Evolutionary conservation across 2,113 vertebrate species (phyloP), one percentile per base, ranked within the genome.

Genomic region (Symphodus melops): DNA sequence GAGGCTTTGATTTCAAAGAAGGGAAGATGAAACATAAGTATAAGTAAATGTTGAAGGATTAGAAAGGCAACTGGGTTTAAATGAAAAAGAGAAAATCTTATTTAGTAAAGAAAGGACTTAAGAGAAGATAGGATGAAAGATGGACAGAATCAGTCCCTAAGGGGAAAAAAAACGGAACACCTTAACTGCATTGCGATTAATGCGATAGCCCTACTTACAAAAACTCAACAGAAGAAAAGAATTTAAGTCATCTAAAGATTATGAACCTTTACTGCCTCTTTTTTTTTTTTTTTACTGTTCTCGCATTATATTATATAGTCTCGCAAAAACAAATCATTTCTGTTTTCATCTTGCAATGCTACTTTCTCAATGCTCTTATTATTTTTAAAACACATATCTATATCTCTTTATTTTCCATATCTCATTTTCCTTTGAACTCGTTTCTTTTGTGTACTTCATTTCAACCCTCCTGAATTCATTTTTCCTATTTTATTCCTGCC

Each of bases 91-190:
- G 12, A 55, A 23, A 53, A 2, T 4, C 82, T 44, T 23, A 28
- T 94, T 95, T 0, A 51, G 87, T 95, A 1, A 94, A 95, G 82
- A 94, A 95, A 10, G 39, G 39, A 10, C 2, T 11, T 5, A 41
- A 41, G 39, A 11, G 39, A 11, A 41, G 11, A 41, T 41, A 6
- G 39, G 39, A 39, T 20, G 25, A 3, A 49, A 8, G 23, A 33
- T 33, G 28, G 28, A 33, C 6, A 25, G 25, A 25, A 25, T 25
- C 25, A 25, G 25, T 25, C 25, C 28, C 28, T 33, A 33, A 6
- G 6, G 28, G 28, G 28, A 33, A 4, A 33, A 5, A 33, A 33
- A 33, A 33, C 28, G 6, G 4, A 5, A 4, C 28, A 33, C 3
- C 28, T 33, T 33, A 33, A 33, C 6, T 33, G 28, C 28, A 33